phyloP scores from a whole-genome alignment of 2,888 invertebrate species.

The Hirtodrosophila duncani region DNA sequence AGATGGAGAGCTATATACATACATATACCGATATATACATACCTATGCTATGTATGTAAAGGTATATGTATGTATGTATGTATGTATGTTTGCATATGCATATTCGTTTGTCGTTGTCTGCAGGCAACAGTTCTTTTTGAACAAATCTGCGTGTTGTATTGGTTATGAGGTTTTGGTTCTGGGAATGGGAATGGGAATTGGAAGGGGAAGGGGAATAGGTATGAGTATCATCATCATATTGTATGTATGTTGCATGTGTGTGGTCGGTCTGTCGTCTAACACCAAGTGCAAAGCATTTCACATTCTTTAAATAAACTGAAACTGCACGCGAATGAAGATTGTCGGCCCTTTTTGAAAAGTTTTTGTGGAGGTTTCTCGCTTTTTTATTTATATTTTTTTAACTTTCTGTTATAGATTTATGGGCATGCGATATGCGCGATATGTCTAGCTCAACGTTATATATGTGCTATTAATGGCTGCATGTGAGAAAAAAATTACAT shows the following conservation, averaged over 20 bases:
- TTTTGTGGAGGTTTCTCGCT: conserved; percentile 8
- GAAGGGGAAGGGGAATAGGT: conserved; percentile 2
- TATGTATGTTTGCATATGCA: not conserved
- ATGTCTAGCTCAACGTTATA: too few relatives aligned
- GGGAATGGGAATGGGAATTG: conserved; percentile 22
- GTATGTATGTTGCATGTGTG: not conserved
- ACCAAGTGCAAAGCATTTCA: conserved; percentile 37
- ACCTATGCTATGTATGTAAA: not conserved
- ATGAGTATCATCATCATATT: too few relatives aligned
- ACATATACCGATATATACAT: not conserved
- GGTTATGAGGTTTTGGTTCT: conserved; percentile 34
- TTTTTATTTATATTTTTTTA: too few relatives aligned
- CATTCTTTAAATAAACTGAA: conserved; percentile 57
- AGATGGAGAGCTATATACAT: conserved; percentile 8
- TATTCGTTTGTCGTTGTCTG: conserved; percentile 12
- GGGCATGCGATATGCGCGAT: too few relatives aligned
- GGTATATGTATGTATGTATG: not conserved
- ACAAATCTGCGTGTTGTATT: not conserved
- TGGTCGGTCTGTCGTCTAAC: conserved; percentile 20
- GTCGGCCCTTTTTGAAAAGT: not conserved
- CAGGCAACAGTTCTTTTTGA: too few relatives aligned
- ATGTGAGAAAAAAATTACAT: too few relatives aligned
- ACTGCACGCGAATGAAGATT: conserved; percentile 38
- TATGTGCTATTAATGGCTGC: too few relatives aligned
- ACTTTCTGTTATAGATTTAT: too few relatives aligned